Evolutionary conservation across 2,888 invertebrate genomes (phyloP).

Genomic region (Protula sp.): DNA sequence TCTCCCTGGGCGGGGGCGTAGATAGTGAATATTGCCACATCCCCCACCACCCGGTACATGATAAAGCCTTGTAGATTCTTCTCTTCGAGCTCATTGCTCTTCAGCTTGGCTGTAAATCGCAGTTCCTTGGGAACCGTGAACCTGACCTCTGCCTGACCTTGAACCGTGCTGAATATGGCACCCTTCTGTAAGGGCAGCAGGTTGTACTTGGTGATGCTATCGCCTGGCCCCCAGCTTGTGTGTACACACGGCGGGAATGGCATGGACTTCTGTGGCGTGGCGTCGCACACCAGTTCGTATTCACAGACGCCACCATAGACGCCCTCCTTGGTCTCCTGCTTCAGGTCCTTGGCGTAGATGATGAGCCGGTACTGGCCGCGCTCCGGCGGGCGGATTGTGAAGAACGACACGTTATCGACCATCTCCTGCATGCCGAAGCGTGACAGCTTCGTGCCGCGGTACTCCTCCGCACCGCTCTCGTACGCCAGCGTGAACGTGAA

Average conservation of each 20-base stretch:
- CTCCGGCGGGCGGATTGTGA: slow-evolving; percentile 49
- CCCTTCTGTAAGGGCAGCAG: slow-evolving; percentile 47
- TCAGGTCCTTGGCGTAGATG: slow-evolving; percentile 53
- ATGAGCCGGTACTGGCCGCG: slow-evolving; percentile 50
- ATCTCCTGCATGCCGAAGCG: slow-evolving; percentile 49
- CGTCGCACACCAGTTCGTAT: slow-evolving; percentile 48
- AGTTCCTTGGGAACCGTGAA: slow-evolving; percentile 42
- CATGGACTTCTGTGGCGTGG: slow-evolving; percentile 33
- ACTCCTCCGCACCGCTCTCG: slow-evolving; percentile 43
- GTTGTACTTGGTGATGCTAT: slow-evolving; percentile 45
- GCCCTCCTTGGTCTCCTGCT: slow-evolving; percentile 46
- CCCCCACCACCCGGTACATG: slow-evolving; percentile 48
- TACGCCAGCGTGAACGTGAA: slow-evolving; percentile 52
- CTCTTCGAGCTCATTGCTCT: slow-evolving; percentile 43
- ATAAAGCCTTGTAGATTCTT: slow-evolving; percentile 47
- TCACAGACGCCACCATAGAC: slow-evolving; percentile 54
- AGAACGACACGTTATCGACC: slow-evolving; percentile 48
- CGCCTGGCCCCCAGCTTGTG: slow-evolving; percentile 51
- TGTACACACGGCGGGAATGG: slow-evolving; percentile 53
- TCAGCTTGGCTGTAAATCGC: slow-evolving; percentile 53
- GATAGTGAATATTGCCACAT: slow-evolving; percentile 50
- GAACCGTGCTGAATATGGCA: slow-evolving; percentile 43
- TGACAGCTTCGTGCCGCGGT: slow-evolving; percentile 43
- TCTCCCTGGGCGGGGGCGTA: slow-evolving; percentile 48
- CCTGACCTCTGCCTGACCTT: slow-evolving; percentile 47